Conservation (phyloP, 1,140 invertebrate species). For the Caerostris extrusa region DNA sequence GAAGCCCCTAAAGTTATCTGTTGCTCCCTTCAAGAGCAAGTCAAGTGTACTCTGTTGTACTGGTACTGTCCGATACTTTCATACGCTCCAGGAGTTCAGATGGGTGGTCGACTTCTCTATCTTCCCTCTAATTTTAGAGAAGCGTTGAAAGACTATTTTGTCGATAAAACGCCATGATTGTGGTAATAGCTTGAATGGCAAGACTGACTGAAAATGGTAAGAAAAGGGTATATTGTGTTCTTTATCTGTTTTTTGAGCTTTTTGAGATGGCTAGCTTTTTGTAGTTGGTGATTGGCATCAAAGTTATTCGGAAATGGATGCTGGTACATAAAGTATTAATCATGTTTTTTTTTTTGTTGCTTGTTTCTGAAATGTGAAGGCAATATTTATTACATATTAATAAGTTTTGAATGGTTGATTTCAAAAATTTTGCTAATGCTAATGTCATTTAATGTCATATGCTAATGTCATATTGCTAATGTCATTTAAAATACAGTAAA, state of each 20-base stretch:
- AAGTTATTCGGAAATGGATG: neutral
- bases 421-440: too few relatives aligned
- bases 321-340: neutral
- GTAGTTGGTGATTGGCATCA: neutral
- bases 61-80: slow-evolving; percentile 44
- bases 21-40: slow-evolving; percentile 4
- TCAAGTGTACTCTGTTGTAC: slow-evolving; percentile 62
- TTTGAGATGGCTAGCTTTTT: neutral
- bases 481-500: too few relatives aligned
- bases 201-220: neutral
- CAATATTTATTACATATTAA: too few relatives aligned
- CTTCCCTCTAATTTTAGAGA: neutral
- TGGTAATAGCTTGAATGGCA: neutral
- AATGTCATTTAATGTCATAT: too few relatives aligned
- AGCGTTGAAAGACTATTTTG: neutral
- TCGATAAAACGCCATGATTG: slow-evolving; percentile 17
- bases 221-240: neutral
- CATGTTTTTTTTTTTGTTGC: too few relatives aligned
- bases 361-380: too few relatives aligned
- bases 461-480: too few relatives aligned
- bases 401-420: too few relatives aligned
- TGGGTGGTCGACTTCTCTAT: neutral
- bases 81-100: slow-evolving; percentile 13
- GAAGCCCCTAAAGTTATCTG: slow-evolving; percentile 30
- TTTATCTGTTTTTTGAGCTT: neutral